A percentile compares a stretch with the other conserved stretches of the same genome.
These are phyloP conservation scores for Melanaphis sacchari DNA, from an alignment of 1,140 invertebrate genomes.

Conservation along the genomic window DNA sequence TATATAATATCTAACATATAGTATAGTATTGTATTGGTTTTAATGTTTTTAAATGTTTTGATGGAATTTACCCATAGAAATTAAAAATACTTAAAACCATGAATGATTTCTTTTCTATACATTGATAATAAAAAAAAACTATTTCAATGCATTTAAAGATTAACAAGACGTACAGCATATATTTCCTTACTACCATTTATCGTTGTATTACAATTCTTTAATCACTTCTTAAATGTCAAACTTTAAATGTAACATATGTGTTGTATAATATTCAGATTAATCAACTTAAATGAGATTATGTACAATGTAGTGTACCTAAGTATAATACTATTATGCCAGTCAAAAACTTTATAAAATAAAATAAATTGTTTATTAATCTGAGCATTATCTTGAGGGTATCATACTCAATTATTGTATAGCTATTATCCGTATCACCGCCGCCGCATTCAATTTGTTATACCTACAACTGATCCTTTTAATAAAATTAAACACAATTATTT, in stretches of 20 bases:
- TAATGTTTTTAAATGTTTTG: background rate
- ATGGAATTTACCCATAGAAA: background rate
- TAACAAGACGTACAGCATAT: background rate
- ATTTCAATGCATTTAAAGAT: background rate
- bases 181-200: background rate
- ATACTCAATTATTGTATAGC: background rate
- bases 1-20: background rate
- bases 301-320: background rate
- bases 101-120: background rate
- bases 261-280: constrained; percentile 2
- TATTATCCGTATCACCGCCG: constrained; percentile 25
- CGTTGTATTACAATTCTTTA: background rate
- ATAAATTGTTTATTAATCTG: background rate
- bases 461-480: constrained; percentile 42
- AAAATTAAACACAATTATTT: constrained; percentile 28
- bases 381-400: background rate
- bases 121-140: too few relatives aligned
- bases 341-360: background rate
- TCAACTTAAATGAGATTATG: constrained; percentile 1
- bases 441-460: background rate
- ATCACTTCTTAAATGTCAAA: background rate
- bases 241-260: background rate
- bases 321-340: background rate
- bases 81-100: background rate
- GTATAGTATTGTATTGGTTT: background rate